phyloP scores from a whole-genome alignment of 2,888 invertebrate species.

The Camponotus fellah region DNA sequence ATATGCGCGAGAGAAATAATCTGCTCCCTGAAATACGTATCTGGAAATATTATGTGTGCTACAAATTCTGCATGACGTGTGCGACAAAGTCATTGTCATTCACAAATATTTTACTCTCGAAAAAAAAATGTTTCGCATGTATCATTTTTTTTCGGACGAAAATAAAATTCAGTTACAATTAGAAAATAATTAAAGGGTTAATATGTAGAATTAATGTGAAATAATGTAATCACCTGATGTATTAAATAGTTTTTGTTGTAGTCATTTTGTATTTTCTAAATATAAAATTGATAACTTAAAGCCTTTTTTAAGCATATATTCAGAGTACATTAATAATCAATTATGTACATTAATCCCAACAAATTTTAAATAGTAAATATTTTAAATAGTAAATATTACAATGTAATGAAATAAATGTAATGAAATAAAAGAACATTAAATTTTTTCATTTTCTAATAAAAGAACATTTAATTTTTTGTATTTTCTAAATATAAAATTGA shows the following conservation, averaged over 20 bases:
- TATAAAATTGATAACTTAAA: background rate
- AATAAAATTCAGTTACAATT: background rate
- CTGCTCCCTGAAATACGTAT: slow-evolving; percentile 44
- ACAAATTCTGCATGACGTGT: slow-evolving; percentile 31
- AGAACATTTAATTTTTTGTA: no score
- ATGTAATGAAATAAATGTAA: background rate
- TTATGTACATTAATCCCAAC: no score
- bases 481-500: no score
- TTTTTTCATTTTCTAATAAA: no score
- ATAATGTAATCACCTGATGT: background rate
- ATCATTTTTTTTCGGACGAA: background rate
- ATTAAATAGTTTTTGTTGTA: background rate
- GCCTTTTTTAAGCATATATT: background rate
- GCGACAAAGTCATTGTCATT: slow-evolving; percentile 33
- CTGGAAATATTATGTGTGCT: slow-evolving; percentile 38
- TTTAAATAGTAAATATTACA: background rate
- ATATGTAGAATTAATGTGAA: background rate
- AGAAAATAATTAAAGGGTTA: slow-evolving; percentile 27
- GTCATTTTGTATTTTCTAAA: background rate
- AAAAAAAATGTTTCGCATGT: background rate
- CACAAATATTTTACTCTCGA: background rate
- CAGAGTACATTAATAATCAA: background rate
- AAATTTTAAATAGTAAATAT: no score
- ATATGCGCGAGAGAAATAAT: slow-evolving; percentile 47
- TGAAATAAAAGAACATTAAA: no score